Conservation (phyloP, 2,797 vertebrate genomes). For the Kryptolebias ocellatus region DNA sequence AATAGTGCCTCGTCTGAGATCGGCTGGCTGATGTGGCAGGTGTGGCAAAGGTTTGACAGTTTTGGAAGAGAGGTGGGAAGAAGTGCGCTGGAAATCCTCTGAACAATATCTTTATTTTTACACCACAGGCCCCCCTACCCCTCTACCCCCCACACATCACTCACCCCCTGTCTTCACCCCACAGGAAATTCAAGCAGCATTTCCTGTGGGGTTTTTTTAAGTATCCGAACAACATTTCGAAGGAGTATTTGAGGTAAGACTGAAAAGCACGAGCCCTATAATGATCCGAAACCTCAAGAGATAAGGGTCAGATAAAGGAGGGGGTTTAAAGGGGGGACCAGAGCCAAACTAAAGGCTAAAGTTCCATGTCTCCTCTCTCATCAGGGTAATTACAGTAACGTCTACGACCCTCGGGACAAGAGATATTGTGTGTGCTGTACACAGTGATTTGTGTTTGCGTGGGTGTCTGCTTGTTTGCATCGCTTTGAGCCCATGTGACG, state of each 20-base stretch:
- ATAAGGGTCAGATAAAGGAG: background rate
- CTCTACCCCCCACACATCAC: no score
- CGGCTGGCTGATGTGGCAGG: constrained; percentile 7
- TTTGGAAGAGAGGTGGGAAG: constrained; percentile 5
- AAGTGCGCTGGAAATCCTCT: constrained; percentile 3
- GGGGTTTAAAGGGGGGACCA: no score
- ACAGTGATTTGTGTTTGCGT: constrained; percentile 34
- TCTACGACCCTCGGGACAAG: constrained; percentile 34
- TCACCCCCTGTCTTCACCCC: no score
- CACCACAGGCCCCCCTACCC: no score
- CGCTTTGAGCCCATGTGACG: constrained; percentile 45
- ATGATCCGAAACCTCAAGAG: constrained; percentile 45
- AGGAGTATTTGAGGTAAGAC: constrained; percentile 41
- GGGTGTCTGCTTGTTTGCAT: constrained; percentile 26
- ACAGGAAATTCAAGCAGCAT: background rate
- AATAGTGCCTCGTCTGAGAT: constrained; percentile 9
- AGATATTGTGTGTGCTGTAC: constrained; percentile 15
- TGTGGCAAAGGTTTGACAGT: constrained; percentile 21
- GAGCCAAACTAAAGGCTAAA: constrained; percentile 22
- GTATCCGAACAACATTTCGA: constrained; percentile 41
- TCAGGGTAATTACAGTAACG: constrained; percentile 44
- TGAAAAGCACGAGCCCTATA: constrained; percentile 47
- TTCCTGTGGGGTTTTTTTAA: constrained; percentile 24
- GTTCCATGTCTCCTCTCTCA: constrained; percentile 40
- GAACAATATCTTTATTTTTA: background rate